Evolutionary conservation across 2,888 invertebrate genomes (phyloP).

Genomic region (Synanthedon tipuliformis): DNA sequence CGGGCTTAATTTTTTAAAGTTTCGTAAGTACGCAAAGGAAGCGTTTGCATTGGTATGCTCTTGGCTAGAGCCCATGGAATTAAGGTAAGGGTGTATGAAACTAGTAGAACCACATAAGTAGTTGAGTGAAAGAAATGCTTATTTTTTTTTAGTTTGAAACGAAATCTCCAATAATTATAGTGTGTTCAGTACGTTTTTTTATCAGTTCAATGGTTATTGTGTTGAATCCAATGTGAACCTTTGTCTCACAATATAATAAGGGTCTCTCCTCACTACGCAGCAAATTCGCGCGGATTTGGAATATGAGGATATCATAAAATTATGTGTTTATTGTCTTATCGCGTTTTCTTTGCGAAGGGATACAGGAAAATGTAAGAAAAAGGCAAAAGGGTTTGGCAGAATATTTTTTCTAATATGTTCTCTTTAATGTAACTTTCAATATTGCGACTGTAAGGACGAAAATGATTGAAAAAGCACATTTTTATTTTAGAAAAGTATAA

Average conservation of each 20-base stretch:
- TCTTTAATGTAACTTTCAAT: background rate
- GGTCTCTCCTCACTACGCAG: background rate
- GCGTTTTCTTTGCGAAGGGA: background rate
- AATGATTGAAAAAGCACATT: too few relatives aligned
- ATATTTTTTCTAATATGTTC: background rate
- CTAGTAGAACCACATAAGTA: too few relatives aligned
- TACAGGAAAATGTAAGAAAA: background rate
- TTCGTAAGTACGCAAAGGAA: too few relatives aligned
- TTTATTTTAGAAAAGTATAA: too few relatives aligned
- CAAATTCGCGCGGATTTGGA: background rate
- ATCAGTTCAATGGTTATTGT: constrained; percentile 1
- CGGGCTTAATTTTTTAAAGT: too few relatives aligned
- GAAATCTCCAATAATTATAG: constrained; percentile 1
- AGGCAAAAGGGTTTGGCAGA: background rate
- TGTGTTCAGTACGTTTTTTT: constrained; percentile 2
- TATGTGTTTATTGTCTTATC: constrained; percentile 5
- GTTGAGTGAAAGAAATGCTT: too few relatives aligned
- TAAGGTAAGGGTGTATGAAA: too few relatives aligned
- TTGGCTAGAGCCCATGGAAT: too few relatives aligned
- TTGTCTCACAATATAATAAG: constrained; percentile 6
- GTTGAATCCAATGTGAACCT: constrained; percentile 3
- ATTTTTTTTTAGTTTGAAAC: too few relatives aligned
- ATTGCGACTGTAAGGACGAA: too few relatives aligned
- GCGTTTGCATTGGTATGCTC: too few relatives aligned
- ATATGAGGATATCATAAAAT: constrained; percentile 6